Base-by-base conservation (phyloP, 30 jellyfish, hydroid and myxozoan species). In the Hydractinia symbiolongicarpus region DNA sequence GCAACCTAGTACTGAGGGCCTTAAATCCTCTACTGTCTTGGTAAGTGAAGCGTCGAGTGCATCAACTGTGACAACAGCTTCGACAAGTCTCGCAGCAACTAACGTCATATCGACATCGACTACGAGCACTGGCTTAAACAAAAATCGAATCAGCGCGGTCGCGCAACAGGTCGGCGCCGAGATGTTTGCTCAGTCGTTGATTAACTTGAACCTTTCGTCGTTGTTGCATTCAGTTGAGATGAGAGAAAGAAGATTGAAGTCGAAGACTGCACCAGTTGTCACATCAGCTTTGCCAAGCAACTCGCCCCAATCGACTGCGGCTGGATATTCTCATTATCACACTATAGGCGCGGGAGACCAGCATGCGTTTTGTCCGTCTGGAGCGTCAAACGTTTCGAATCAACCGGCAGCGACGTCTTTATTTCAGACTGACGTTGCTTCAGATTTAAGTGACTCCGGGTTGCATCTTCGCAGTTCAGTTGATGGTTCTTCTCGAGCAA, bases 161-260 rank as follows among this genome's bases (percentile, higher is more conserved):
- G 44, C 44, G 78, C 17, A 6, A 8, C 74, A 64, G 40, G 40
- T 64, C 16, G 40, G 74, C 17, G 74, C 19, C 19, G 52, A 64
- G 17, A 64, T 64, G 74, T 64, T n/a, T 58, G 54, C 60, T 5
- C 54, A 77, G 54, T 77, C 85, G 57, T 49, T 77, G 19, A 55
- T 57, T 49, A 56, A 52, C 9, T 77, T 77, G 53, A 77, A 77
- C 53, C 73, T 77, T 7, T 61, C 85, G 6, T 19, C 51, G 30
- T 21, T 77, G 15, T 66, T 77, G 55, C 85, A 77, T 55, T 8
- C 54, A 17, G 56, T 9, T 56, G 85, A 77, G 50, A 60, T 77
- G 79, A 77, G 60, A 5, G 85, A 77, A 60, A 55, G 50, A 77
- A 49, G 85, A 11, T 15, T 19, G 54, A 77, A 77, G 55, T 77